These are phyloP conservation scores for Hesperia comma DNA, from an alignment of 2,888 invertebrate species.

Conservation along the genomic window DNA sequence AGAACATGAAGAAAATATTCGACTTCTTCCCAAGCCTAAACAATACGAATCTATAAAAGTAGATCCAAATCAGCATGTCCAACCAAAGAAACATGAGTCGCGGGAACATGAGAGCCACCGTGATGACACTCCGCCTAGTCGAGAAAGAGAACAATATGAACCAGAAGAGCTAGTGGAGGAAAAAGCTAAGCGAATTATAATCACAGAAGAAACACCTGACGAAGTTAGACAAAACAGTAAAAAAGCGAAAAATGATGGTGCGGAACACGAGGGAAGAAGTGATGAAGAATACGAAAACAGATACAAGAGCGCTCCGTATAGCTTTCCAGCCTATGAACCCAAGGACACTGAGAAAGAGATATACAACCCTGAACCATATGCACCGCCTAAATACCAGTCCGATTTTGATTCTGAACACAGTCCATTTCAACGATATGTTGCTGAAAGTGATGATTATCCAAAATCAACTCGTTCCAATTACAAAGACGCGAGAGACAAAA, in stretches of 20 bases:
- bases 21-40: constrained; percentile 52
- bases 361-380: constrained; percentile 68
- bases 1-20: constrained; percentile 67
- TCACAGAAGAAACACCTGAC: constrained; percentile 66
- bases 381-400: constrained; percentile 54
- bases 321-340: constrained; percentile 68
- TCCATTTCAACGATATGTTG: constrained; percentile 70
- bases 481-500: constrained; percentile 68
- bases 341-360: constrained; percentile 67
- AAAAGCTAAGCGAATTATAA: constrained; percentile 66
- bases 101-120: constrained; percentile 38
- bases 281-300: constrained; percentile 78
- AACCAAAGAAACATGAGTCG: constrained; percentile 45
- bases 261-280: constrained; percentile 67
- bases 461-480: constrained; percentile 63
- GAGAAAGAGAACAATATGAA: constrained; percentile 42
- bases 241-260: constrained; percentile 60
- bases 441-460: constrained; percentile 66
- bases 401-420: constrained; percentile 61
- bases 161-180: constrained; percentile 59
- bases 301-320: constrained; percentile 72
- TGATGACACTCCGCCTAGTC: constrained; percentile 39
- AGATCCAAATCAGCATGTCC: constrained; percentile 61
- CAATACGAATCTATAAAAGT: constrained; percentile 60
- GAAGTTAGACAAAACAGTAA: constrained; percentile 61